Evolutionary conservation across 2,113 vertebrate species (phyloP), one percentile per base, ranked within the genome.

Genomic region (Pycnonotus jocosus): DNA sequence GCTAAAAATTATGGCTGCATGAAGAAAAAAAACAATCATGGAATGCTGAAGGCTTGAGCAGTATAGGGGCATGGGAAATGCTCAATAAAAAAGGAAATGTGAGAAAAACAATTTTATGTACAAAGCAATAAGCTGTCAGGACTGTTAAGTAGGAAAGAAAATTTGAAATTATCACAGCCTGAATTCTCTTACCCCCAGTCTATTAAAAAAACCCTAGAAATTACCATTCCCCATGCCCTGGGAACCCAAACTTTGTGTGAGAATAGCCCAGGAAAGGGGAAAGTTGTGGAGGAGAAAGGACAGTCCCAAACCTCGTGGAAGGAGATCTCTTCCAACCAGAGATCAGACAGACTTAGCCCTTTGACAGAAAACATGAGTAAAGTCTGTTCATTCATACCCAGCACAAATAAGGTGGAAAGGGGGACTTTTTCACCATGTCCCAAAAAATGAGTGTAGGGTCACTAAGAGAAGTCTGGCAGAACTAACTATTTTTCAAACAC

Each of bases 31-130:
- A 76, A 17, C 4, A 53, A 42, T 71, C 5, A 48, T 9, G 23
- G 27, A 40, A 50, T 8, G 12, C 42, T 80, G 30, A 70, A 61
- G 28, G 18, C 13, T 48, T 35, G 11, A 57, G 72, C 31, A 57
- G 5, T 16, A 24, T 37, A 0, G 1, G 21, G 1, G 21, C n/a
- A 19, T 5, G 14, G 8, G 68, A 64, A 81, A 65, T 28, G 17
- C 17, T 50, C 54, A n/a, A n/a, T 58, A 77, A 81, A 37, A 33
- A 69, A n/a, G 53, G 24, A 66, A 72, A 72, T 0, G 0, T 27
- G 35, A 58, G 57, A 18, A 86, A 71, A 74, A 11, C 12, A 6
- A 18, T 20, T 51, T 51, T 31, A 35, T n/a, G 45, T 13, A 54
- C 21, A 27, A 6, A 27, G 20, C 33, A 44, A 11, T 37, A 28